phyloP scores from a whole-genome alignment of 35 echinoderm and acorn worm genomes.

The Lytechinus variegatus region DNA sequence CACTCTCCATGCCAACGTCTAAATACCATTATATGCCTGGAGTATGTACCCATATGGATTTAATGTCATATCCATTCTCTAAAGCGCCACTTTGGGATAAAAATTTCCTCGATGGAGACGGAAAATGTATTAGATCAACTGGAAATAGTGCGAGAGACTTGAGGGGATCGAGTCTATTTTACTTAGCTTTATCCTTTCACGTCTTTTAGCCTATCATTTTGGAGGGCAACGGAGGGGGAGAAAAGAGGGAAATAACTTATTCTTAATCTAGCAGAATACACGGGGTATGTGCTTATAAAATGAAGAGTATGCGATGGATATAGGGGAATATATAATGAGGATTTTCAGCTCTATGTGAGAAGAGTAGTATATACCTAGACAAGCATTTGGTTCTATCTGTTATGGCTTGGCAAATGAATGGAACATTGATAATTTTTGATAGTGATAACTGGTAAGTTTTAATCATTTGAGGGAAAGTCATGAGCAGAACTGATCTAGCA shows the following conservation, averaged over 20 bases:
- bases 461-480: too few species aligned
- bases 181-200: background rate
- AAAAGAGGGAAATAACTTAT: background rate
- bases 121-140: background rate
- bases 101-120: background rate
- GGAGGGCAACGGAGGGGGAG: background rate
- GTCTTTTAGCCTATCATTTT: background rate
- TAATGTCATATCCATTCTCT: background rate
- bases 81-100: conserved; percentile 1
- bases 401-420: too few species aligned
- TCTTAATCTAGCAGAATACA: background rate
- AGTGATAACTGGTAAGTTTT: too few species aligned
- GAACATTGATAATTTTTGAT: too few species aligned
- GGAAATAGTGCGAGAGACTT: background rate
- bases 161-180: background rate
- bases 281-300: background rate
- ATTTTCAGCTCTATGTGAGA: background rate
- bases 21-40: background rate
- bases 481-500: too few species aligned
- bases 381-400: too few species aligned
- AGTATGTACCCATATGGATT: background rate
- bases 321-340: background rate
- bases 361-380: too few species aligned
- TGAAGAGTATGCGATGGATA: background rate
- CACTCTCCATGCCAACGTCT: background rate